These are phyloP conservation scores for Nycteola revayana DNA, from an alignment of 2,888 invertebrate genomes.

Conservation along the genomic window DNA sequence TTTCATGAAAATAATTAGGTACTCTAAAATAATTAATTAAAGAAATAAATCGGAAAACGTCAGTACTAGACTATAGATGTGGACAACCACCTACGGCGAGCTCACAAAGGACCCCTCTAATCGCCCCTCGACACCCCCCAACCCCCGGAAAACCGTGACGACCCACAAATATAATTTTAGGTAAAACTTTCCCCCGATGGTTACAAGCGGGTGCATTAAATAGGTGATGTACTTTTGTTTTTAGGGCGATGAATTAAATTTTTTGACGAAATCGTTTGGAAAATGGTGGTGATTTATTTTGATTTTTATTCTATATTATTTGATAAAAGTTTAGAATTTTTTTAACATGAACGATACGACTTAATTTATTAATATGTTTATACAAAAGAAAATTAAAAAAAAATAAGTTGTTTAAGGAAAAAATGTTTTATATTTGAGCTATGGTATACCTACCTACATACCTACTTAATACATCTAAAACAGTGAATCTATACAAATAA, in stretches of 20 bases:
- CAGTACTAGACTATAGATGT: too few species aligned
- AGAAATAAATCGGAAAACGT: conserved; percentile 11
- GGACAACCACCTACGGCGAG: conserved; percentile 58
- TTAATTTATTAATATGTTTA: too few species aligned
- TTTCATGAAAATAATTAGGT: too few species aligned
- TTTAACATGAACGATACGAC: too few species aligned
- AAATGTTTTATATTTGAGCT: too few species aligned
- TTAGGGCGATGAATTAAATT: conserved; percentile 37
- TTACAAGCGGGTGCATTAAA: conserved; percentile 65
- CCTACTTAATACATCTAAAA: too few species aligned
- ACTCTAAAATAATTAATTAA: conserved; percentile 19
- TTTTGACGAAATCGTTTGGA: conserved; percentile 25
- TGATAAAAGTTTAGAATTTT: too few species aligned
- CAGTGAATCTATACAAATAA: too few species aligned
- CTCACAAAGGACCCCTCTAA: conserved; percentile 74
- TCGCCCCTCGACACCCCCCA: conserved; percentile 54
- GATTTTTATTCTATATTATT: too few species aligned
- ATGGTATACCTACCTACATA: too few species aligned
- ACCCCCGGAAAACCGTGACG: conserved; percentile 78
- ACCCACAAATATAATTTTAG: conserved; percentile 82
- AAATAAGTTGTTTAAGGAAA: too few species aligned
- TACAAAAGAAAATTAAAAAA: too few species aligned
- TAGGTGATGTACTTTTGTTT: conserved; percentile 42
- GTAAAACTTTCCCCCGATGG: conserved; percentile 74
- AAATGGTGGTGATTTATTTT: conserved; percentile 21